These are phyloP conservation scores for Brachypodius melanocephalos DNA, from an alignment of 2,113 vertebrate genomes.

Conservation along the genomic window DNA sequence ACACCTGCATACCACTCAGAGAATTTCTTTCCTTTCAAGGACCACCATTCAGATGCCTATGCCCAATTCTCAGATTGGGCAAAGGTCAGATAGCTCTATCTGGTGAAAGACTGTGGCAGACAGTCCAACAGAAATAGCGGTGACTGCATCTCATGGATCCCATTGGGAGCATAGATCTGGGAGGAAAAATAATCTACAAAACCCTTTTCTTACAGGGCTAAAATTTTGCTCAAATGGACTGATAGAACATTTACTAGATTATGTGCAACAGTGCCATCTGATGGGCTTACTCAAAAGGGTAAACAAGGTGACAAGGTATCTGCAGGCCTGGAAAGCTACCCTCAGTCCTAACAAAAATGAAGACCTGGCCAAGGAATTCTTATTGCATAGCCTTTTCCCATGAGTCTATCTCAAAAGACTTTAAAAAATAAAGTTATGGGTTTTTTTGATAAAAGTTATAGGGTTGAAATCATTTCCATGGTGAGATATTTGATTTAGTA, in stretches of 20 bases:
- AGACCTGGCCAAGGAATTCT: background rate
- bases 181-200: background rate
- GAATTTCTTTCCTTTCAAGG: background rate
- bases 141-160: background rate
- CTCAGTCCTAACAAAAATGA: background rate
- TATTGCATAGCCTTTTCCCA: background rate
- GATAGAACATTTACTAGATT: background rate
- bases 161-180: background rate
- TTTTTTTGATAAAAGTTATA: background rate
- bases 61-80: background rate
- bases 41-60: background rate
- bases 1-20: background rate
- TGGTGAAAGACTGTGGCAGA: background rate
- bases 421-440: background rate
- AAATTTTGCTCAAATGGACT: background rate
- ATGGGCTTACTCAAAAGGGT: slow-evolving; percentile 39
- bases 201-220: background rate
- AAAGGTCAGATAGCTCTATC: background rate
- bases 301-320: background rate
- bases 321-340: background rate
- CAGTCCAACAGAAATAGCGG: background rate
- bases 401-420: background rate
- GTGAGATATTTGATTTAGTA: background rate
- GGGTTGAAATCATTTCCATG: background rate
- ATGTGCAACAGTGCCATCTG: slow-evolving; percentile 56